A percentile compares a stretch with the other conserved stretches of the same genome.
Conservation (phyloP, 1,140 invertebrate species). For the Reticulitermes speratus region DNA sequence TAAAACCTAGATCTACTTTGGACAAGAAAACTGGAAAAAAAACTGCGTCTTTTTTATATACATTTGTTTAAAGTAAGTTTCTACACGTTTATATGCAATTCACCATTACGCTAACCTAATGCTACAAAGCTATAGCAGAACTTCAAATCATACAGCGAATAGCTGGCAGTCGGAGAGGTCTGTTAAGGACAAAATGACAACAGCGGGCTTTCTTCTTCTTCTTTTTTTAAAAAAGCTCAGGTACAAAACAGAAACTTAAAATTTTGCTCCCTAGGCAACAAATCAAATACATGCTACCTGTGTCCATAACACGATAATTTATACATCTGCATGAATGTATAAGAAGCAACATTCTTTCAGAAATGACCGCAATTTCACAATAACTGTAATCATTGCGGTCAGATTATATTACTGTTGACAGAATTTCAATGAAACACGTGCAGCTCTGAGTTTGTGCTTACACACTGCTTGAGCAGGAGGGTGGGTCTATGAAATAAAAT, state of each 20-base stretch:
- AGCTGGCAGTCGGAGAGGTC: background rate
- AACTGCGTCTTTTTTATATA: too few species aligned
- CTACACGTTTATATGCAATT: too few species aligned
- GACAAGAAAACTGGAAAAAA: too few species aligned
- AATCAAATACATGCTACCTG: background rate
- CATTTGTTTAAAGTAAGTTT: too few species aligned
- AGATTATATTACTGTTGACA: constrained; percentile 17
- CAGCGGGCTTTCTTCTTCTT: background rate
- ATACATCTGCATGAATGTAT: background rate
- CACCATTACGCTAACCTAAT: too few species aligned
- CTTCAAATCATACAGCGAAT: too few species aligned
- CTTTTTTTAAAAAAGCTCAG: background rate
- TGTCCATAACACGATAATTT: background rate
- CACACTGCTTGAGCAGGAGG: background rate
- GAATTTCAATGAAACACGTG: background rate
- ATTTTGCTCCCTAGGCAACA: background rate
- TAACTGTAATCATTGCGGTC: constrained; percentile 2
- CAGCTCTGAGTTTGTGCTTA: background rate
- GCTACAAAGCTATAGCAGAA: too few species aligned
- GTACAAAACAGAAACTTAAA: background rate
- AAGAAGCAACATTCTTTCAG: background rate
- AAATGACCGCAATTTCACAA: constrained; percentile 2
- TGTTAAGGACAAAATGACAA: background rate
- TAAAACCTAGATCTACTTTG: too few species aligned
- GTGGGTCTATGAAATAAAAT: background rate